Conservation (phyloP, 92 coral and sea anemone genomes). For the Porites cylindrica region DNA sequence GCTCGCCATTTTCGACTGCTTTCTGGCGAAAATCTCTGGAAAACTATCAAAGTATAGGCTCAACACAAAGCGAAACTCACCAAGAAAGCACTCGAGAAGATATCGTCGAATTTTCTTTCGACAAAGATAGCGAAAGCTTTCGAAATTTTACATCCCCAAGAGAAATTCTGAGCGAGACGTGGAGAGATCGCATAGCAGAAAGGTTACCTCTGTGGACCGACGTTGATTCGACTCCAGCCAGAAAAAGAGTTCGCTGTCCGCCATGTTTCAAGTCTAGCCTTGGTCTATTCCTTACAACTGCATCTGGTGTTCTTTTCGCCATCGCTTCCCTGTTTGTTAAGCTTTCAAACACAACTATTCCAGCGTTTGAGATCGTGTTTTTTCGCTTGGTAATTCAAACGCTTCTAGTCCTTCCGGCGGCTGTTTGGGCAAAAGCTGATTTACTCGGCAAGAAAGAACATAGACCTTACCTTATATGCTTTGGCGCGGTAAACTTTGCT, state of each 20-base stretch:
- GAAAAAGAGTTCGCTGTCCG: not conserved
- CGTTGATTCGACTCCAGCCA: not conserved
- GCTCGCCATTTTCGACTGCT: slow-evolving; percentile 80
- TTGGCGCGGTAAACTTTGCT: slow-evolving; percentile 79
- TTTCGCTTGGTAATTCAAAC: slow-evolving; percentile 81
- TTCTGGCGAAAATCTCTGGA: slow-evolving; percentile 69
- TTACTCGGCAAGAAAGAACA: slow-evolving; percentile 72
- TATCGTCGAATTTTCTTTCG: slow-evolving; percentile 34
- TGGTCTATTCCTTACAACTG: slow-evolving; percentile 75
- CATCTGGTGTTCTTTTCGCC: slow-evolving; percentile 80
- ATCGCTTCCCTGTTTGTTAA: slow-evolving; percentile 88
- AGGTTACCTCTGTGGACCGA: slow-evolving; percentile 46
- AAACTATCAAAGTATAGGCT: slow-evolving; percentile 23
- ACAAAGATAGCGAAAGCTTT: slow-evolving; percentile 82
- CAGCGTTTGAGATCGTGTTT: slow-evolving; percentile 85
- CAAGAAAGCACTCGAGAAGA: slow-evolving; percentile 41
- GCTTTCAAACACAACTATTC: slow-evolving; percentile 82
- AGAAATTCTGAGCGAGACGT: slow-evolving; percentile 70
- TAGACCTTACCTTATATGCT: slow-evolving; percentile 73
- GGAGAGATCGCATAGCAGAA: slow-evolving; percentile 55
- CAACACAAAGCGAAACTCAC: slow-evolving; percentile 2
- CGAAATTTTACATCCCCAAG: slow-evolving; percentile 71
- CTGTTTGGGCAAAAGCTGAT: slow-evolving; percentile 74
- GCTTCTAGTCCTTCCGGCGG: slow-evolving; percentile 73
- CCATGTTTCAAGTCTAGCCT: slow-evolving; percentile 56